These are phyloP conservation scores for Sciurus niger DNA, from an alignment of 2,113 vertebrate species.

Conservation along the genomic window DNA sequence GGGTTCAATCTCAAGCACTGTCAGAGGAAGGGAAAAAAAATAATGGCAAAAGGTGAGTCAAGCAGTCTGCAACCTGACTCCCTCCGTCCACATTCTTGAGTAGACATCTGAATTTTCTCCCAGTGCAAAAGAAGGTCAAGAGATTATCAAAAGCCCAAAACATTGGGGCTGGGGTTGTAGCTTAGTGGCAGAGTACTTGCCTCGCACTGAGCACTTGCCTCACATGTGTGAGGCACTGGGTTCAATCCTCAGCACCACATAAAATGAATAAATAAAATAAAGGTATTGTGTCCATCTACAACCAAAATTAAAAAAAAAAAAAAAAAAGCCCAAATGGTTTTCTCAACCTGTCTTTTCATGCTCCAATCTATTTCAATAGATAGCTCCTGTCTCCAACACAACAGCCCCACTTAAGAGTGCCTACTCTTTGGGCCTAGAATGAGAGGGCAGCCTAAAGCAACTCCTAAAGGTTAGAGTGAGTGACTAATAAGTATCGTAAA, in stretches of 20 bases:
- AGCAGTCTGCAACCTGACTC: constrained; percentile 28
- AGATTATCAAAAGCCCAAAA: neutral
- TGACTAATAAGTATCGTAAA: constrained; percentile 24
- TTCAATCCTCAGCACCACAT: no score
- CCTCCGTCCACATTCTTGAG: neutral
- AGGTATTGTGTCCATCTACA: no score
- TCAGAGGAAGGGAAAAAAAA: no score
- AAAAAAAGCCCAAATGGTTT: constrained; percentile 3
- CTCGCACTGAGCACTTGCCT: no score
- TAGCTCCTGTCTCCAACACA: constrained; percentile 34
- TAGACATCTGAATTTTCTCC: constrained; percentile 42
- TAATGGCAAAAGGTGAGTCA: neutral
- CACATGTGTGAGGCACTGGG: no score
- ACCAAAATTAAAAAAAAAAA: neutral
- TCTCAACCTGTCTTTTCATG: constrained; percentile 52
- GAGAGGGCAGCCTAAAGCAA: constrained; percentile 10
- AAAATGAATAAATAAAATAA: no score
- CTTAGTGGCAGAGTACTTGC: no score
- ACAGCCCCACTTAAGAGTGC: neutral
- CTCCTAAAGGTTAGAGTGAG: constrained; percentile 20
- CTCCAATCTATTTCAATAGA: constrained; percentile 38
- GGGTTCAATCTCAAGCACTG: no score
- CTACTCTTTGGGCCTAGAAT: neutral
- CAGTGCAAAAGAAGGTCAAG: neutral
- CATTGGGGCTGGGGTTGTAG: neutral